phyloP scores from a whole-genome alignment of 2,888 invertebrate genomes.

The Digitonthophagus gazella region DNA sequence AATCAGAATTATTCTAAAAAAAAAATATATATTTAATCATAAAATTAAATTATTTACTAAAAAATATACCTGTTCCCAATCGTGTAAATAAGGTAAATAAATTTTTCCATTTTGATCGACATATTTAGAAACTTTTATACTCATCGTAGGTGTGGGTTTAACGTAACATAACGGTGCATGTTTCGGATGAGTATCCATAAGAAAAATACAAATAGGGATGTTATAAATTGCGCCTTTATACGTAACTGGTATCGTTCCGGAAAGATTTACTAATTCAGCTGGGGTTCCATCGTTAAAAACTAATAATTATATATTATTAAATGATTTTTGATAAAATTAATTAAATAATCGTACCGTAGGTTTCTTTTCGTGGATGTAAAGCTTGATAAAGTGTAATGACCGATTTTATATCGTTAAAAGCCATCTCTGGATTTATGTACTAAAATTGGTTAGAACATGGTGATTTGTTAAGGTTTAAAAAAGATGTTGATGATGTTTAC shows the following conservation, averaged over 20 bases:
- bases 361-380: conserved; percentile 62
- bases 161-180: conserved; percentile 95
- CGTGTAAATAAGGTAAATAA: conserved; percentile 93
- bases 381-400: conserved; percentile 66
- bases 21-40: conserved; percentile 25
- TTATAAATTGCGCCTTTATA: conserved; percentile 89
- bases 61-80: conserved; percentile 73
- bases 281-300: conserved; percentile 86
- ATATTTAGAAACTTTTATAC: conserved; percentile 89
- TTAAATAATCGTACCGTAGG: conserved; percentile 61
- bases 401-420: conserved; percentile 65
- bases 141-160: conserved; percentile 92
- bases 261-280: conserved; percentile 78
- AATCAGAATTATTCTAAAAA: conserved; percentile 72
- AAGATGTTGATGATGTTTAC: conserved; percentile 17
- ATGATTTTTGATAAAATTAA: conserved; percentile 16
- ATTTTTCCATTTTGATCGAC: conserved; percentile 95
- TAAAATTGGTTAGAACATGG: conserved; percentile 47
- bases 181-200: conserved; percentile 96
- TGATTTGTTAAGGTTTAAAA: conserved; percentile 17
- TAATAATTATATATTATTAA: conserved; percentile 44
- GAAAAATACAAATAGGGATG: conserved; percentile 94
- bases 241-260: conserved; percentile 89
- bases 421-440: conserved; percentile 69
- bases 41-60: conserved; percentile 12